Percentiles rank a stretch among this genome's conserved stretches.
These are phyloP conservation scores for Leptogaster cylindrica DNA, from an alignment of 2,888 invertebrate genomes.

Conservation along the genomic window DNA sequence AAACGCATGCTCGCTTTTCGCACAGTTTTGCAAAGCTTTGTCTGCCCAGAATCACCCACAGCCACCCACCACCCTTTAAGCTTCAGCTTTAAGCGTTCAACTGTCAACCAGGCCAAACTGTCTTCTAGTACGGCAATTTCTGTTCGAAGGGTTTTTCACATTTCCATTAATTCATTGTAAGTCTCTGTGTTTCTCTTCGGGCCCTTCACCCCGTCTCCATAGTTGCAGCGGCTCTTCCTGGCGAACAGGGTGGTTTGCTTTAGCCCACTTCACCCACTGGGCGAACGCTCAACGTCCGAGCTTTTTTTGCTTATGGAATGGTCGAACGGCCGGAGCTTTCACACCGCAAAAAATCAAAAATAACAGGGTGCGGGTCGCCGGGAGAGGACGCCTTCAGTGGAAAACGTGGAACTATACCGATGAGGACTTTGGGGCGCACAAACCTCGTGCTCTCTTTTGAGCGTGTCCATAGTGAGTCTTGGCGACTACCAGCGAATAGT, in stretches of 20 bases:
- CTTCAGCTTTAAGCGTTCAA: slow-evolving; percentile 13
- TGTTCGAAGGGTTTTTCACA: neutral
- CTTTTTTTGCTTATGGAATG: neutral
- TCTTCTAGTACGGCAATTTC: slow-evolving; percentile 10
- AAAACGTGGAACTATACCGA: slow-evolving; percentile 12
- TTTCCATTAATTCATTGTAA: neutral
- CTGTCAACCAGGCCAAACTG: neutral
- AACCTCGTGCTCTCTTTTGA: slow-evolving; percentile 20
- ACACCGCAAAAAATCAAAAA: neutral
- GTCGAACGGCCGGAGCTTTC: neutral
- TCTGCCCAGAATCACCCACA: neutral
- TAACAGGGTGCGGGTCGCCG: neutral
- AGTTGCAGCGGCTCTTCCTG: no score
- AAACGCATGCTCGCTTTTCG: slow-evolving; percentile 16
- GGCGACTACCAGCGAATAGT: slow-evolving; percentile 16
- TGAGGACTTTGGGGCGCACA: neutral
- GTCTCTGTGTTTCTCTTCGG: neutral
- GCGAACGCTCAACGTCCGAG: no score
- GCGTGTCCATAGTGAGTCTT: neutral
- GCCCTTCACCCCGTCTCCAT: no score
- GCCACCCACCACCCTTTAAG: slow-evolving; percentile 8
- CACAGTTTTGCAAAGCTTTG: neutral
- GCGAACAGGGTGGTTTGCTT: no score
- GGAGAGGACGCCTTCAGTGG: slow-evolving; percentile 20
- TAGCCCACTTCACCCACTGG: no score